Evolutionary conservation across 2,797 vertebrate genomes (phyloP), one percentile per base, ranked within the genome.

Genomic region (Tarsius wallacei): DNA sequence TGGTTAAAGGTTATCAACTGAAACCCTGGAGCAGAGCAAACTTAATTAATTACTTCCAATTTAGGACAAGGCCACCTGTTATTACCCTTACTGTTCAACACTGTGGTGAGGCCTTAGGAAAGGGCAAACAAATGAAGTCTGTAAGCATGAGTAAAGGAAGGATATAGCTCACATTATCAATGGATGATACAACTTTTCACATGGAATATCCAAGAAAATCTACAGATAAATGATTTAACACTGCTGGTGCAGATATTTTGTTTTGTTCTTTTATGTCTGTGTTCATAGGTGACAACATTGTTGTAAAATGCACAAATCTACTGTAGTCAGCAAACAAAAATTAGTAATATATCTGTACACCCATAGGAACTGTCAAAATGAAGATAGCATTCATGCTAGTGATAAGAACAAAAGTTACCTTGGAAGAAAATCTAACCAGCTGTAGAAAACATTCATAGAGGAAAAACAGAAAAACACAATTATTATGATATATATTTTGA

Each of bases 81-180:
- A 5, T 31, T 13, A 57, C 31, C 14, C 36, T 5, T 31, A 0
- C 49, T 42, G 0, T 51, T 63, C 13, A 77, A 0, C 9, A 2
- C 7, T 61, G 51, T 83, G 26, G 26, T 70, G 83, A 74, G 31
- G 13, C 4, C 19, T 87, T 28, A 28, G 53, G 21, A 66, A 83
- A 59, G 74, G n/a, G 3, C 49, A 68, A 47, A 53, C 33, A 28
- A 71, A 57, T 5, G 9, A 13, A 53, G 17, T 42, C 42, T 24
- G 2, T 13, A 24, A 31, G 64, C 9, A 1, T 57, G 10, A 31
- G 17, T n/a, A 21, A 33, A 53, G 22, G 26, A 15, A 26, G 13
- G 11, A 3, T 47, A 13, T 16, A 59, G 22, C 24, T 19, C 2
- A 6, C 10, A 15, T 17, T 12, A 16, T 21, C 9, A 8, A 21